Percentiles rank a stretch among this genome's conserved stretches.
These are phyloP conservation scores for Dromaius novaehollandiae DNA, from an alignment of 2,113 vertebrate species.

Conservation along the genomic window DNA sequence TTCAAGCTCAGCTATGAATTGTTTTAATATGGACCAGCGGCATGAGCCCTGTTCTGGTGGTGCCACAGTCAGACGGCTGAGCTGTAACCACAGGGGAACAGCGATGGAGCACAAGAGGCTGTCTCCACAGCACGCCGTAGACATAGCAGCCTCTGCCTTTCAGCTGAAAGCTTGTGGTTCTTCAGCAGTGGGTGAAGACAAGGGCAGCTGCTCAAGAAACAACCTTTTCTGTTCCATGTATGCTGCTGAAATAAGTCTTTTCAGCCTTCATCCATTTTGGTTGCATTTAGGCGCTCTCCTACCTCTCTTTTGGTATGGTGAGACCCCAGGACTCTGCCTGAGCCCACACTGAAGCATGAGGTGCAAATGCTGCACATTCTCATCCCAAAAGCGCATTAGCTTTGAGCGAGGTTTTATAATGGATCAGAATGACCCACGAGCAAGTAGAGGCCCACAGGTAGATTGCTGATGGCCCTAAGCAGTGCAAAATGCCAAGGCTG, in stretches of 20 bases:
- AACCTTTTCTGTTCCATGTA: not conserved
- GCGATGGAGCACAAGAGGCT: not conserved
- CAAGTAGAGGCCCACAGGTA: not conserved
- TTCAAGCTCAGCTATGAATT: not conserved
- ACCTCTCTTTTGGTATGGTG: not conserved
- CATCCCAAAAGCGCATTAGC: not conserved
- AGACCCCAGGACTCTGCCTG: not conserved
- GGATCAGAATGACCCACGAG: not conserved
- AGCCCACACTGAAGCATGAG: not conserved
- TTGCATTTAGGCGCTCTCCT: not conserved
- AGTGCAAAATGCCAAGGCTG: not conserved
- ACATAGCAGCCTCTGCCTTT: not conserved
- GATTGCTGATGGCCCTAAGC: not conserved
- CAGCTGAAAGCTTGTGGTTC: not conserved
- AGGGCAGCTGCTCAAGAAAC: not conserved
- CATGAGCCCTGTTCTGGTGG: not conserved
- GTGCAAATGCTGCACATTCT: not conserved
- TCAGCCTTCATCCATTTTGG: not conserved
- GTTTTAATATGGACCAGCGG: not conserved
- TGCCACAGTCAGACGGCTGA: not conserved
- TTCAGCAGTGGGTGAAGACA: not conserved
- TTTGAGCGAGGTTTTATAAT: not conserved
- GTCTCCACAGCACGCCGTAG: not conserved
- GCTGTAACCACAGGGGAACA: not conserved
- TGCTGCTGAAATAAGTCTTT: not conserved